Conservation (phyloP, 2,888 invertebrate species). For the Cataglyphis livida region DNA sequence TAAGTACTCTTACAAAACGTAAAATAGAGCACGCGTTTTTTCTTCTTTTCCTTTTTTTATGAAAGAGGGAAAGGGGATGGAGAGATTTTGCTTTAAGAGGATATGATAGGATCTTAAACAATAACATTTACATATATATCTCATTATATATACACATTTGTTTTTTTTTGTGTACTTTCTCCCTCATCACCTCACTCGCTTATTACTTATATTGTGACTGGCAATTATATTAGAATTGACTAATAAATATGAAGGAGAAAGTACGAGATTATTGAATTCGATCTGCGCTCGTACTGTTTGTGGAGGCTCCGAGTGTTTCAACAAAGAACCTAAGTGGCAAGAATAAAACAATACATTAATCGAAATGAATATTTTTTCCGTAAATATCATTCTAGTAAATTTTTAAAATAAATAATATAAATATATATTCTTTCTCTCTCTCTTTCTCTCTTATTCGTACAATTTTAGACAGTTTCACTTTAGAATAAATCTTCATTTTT, state of each 20-base stretch:
- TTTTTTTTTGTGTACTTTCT: constrained; percentile 63
- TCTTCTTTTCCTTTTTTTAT: neutral
- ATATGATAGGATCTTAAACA: constrained; percentile 54
- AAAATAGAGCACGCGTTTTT: constrained; percentile 49
- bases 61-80: neutral
- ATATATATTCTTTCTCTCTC: neutral
- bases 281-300: neutral
- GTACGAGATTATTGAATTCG: constrained; percentile 65
- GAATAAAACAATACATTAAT: constrained; percentile 20
- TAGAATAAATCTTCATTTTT: neutral
- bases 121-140: constrained; percentile 43
- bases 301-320: constrained; percentile 7
- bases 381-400: neutral
- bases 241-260: constrained; percentile 74
- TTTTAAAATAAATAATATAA: constrained; percentile 40
- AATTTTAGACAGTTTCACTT: neutral
- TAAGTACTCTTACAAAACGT: constrained; percentile 74
- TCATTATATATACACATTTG: constrained; percentile 40
- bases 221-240: constrained; percentile 75
- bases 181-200: constrained; percentile 26
- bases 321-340: neutral
- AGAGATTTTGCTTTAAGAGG: constrained; percentile 47
- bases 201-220: constrained; percentile 70
- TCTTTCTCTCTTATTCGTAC: neutral
- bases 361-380: neutral